Evolutionary conservation across 2,888 invertebrate species (phyloP), one percentile per base, ranked within the genome.

Genomic region (Parthenolecanium corni): DNA sequence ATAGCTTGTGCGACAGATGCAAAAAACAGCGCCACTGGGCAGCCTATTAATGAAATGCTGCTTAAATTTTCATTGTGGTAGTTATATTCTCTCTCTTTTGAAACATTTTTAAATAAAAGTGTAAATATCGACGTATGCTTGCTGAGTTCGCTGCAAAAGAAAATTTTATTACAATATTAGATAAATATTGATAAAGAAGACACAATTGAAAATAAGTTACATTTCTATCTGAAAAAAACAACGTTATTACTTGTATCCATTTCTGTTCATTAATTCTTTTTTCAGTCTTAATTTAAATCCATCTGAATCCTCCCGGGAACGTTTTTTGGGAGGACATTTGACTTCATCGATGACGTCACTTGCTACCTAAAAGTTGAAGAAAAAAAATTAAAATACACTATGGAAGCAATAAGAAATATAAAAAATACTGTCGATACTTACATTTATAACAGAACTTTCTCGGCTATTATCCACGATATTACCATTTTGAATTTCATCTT

Each of bases 261-360:
- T 89, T 71, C 89, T 80, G 72, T 84, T 86, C 68, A 89, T 85
- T 64, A 92, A 79, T 73, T 92, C 92, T 73, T 89, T 85, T 70
- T 85, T 79, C 69, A 92, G 78, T 72, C 85, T 77, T 73, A 83
- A 80, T 76, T 88, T 83, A 75, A 90, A 86, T 73, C 88, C 86
- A 72, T 88, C 85, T 51, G 85, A 84, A 72, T 85, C 84, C 73
- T 82, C 81, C 69, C 81, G 77, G 67, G 79, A 66, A 57, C 67
- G 54, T 16, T 65, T 77, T 67, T 68, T 69, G 71, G 77, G 77
- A 52, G 52, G 56, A 52, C 42, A 47, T 24, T 44, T 52, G 14
- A 24, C 24, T 24, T 52, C 58, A 12, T 52, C 58, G 12, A 51
- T 24, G 23, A 58, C 44, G 42, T 46, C 61, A 23, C 42, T 44